phyloP scores from a whole-genome alignment of 2,888 invertebrate species.

The Synergus umbraculus region DNA sequence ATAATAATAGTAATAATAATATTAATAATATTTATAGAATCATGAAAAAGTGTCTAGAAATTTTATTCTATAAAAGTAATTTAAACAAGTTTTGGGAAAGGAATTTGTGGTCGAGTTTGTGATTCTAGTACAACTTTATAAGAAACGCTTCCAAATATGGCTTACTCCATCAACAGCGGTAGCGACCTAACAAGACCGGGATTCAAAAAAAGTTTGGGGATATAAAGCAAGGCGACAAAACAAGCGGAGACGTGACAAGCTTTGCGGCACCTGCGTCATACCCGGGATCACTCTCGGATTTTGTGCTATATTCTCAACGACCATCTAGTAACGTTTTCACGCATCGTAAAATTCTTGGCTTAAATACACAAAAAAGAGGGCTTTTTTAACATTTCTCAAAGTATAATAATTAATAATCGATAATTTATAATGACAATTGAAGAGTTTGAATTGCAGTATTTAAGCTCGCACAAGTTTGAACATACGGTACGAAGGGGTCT shows the following conservation, averaged over 20 bases:
- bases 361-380: background rate
- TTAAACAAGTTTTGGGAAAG: background rate
- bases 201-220: conserved; percentile 13
- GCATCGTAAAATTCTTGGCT: background rate
- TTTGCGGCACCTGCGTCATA: conserved; percentile 68
- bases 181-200: background rate
- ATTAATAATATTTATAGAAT: too few relatives aligned
- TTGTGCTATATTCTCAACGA: conserved; percentile 13
- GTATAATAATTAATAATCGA: background rate
- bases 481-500: too few relatives aligned
- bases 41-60: too few relatives aligned
- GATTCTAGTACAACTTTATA: background rate
- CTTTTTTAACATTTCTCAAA: background rate
- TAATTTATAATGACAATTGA: background rate
- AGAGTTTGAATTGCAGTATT: too few relatives aligned
- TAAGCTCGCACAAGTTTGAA: too few relatives aligned
- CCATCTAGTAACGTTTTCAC: conserved; percentile 20
- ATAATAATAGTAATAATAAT: too few relatives aligned
- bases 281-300: conserved; percentile 47
- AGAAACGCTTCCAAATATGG: background rate
- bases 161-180: conserved; percentile 24
- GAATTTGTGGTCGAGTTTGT: background rate
- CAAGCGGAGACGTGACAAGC: conserved; percentile 70
- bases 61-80: background rate
- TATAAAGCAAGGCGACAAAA: conserved; percentile 58